These are phyloP conservation scores for Drosophila picticornis DNA, from an alignment of 2,888 invertebrate species.

Conservation along the genomic window DNA sequence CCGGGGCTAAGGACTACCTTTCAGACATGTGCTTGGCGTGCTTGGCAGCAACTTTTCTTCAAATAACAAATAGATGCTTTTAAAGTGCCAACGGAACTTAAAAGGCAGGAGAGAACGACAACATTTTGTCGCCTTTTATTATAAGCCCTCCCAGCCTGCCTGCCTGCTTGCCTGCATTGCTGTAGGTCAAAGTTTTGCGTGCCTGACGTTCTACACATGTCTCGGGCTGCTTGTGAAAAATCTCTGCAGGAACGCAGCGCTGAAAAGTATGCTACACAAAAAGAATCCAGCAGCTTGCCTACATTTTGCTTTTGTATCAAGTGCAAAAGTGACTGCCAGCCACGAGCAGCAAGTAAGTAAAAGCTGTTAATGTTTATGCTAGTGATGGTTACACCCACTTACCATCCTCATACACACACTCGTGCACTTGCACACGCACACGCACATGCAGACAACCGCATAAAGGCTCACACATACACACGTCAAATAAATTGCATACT, in stretches of 20 bases:
- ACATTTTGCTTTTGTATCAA: conserved; percentile 64
- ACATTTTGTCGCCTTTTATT: conserved; percentile 71
- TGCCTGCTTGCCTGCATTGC: neutral
- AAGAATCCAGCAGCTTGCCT: conserved; percentile 48
- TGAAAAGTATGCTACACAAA: conserved; percentile 56
- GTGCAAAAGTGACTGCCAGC: conserved; percentile 62
- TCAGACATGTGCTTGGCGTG: conserved; percentile 7
- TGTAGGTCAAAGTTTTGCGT: conserved; percentile 52
- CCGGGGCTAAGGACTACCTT: conserved; percentile 38
- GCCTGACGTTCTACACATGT: conserved; percentile 44
- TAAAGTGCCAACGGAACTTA: conserved; percentile 60
- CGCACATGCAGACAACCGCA: conserved; percentile 6
- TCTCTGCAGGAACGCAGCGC: conserved; percentile 43
- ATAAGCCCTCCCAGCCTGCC: conserved; percentile 21
- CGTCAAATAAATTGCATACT: conserved; percentile 76
- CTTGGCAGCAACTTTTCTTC: conserved; percentile 31
- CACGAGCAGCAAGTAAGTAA: conserved; percentile 64
- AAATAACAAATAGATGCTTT: conserved; percentile 62
- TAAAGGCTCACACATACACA: conserved; percentile 29
- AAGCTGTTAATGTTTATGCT: conserved; percentile 78
- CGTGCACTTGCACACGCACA: conserved; percentile 5
- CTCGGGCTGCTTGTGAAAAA: conserved; percentile 47
- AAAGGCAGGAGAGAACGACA: conserved; percentile 40
- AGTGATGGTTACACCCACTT: conserved; percentile 49
- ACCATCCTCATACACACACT: conserved; percentile 12